Conservation (phyloP, 2,797 vertebrate genomes). For the Galago senegalensis region DNA sequence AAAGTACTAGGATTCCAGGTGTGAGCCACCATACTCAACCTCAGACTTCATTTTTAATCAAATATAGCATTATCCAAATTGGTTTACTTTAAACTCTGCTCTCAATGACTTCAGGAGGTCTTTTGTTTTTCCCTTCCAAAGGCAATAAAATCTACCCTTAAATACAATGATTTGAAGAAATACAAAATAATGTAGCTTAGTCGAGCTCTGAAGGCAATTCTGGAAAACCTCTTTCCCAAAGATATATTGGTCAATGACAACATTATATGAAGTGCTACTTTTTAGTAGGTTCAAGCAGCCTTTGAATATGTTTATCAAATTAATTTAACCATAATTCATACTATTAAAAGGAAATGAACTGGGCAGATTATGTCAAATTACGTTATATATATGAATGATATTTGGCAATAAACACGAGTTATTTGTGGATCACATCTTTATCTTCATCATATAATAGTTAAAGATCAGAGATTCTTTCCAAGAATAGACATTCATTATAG, state of each 20-base stretch:
- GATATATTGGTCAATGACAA: neutral
- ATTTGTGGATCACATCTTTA: conserved; percentile 50
- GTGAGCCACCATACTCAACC: neutral
- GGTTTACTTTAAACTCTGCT: conserved; percentile 57
- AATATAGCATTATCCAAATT: conserved; percentile 35
- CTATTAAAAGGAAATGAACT: conserved; percentile 48
- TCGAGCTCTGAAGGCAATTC: conserved; percentile 13
- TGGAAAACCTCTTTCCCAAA: neutral
- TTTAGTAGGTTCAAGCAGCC: conserved; percentile 32
- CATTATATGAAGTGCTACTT: neutral
- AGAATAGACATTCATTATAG: conserved; percentile 57
- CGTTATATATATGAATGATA: conserved; percentile 46
- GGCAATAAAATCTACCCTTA: conserved; percentile 55
- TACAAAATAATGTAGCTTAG: conserved; percentile 13
- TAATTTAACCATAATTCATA: conserved; percentile 39
- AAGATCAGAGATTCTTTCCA: conserved; percentile 26
- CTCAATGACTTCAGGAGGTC: neutral
- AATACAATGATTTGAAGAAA: conserved; percentile 28
- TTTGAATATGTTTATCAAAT: conserved; percentile 33
- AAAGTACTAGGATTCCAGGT: neutral
- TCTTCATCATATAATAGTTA: conserved; percentile 34
- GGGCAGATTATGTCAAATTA: conserved; percentile 31
- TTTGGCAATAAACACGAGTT: conserved; percentile 5
- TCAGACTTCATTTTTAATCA: conserved; percentile 50
- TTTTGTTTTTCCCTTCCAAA: neutral